Evolutionary conservation across 2,888 invertebrate species (phyloP).

Genomic region (Thumatha senex): DNA sequence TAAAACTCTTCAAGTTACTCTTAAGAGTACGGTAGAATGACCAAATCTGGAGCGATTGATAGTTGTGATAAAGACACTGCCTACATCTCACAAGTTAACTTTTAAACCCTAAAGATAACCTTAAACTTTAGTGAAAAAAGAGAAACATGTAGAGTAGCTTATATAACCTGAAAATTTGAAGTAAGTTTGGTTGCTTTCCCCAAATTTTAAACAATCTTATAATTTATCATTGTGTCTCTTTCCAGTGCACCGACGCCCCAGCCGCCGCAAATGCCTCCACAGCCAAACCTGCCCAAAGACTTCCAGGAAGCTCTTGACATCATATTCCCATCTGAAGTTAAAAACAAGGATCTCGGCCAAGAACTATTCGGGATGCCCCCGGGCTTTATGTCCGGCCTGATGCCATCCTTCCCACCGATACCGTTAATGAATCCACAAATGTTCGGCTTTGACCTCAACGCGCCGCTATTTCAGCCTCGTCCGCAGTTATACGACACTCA

Average conservation of each 20-base stretch:
- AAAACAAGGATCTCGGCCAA: conserved; percentile 38
- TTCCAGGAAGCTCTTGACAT: conserved; percentile 87
- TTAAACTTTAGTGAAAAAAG: too few relatives aligned
- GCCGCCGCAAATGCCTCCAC: conserved; percentile 23
- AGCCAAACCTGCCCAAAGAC: conserved; percentile 82
- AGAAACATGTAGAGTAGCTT: too few relatives aligned
- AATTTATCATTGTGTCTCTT: background rate
- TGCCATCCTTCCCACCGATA: conserved; percentile 48
- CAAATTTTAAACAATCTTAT: too few relatives aligned
- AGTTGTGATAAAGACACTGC: too few relatives aligned
- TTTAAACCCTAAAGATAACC: too few relatives aligned
- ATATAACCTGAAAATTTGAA: too few relatives aligned
- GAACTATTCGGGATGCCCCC: conserved; percentile 38
- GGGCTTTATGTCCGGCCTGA: conserved; percentile 42
- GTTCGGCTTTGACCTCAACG: conserved; percentile 69
- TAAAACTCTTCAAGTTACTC: too few relatives aligned
- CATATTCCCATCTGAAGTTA: conserved; percentile 81
- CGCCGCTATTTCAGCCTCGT: conserved; percentile 53
- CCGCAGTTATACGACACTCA: conserved; percentile 70
- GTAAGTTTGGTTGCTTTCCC: too few relatives aligned
- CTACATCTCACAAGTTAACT: too few relatives aligned
- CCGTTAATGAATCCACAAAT: conserved; percentile 52
- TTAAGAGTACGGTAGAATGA: too few relatives aligned
- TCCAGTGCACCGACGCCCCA: conserved; percentile 4
- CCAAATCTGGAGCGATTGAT: too few relatives aligned